A percentile compares a stretch with the other conserved stretches of the same genome.
Evolutionary conservation across 2,797 vertebrate genomes (phyloP).

Genomic region (Chiloscyllium punctatum): DNA sequence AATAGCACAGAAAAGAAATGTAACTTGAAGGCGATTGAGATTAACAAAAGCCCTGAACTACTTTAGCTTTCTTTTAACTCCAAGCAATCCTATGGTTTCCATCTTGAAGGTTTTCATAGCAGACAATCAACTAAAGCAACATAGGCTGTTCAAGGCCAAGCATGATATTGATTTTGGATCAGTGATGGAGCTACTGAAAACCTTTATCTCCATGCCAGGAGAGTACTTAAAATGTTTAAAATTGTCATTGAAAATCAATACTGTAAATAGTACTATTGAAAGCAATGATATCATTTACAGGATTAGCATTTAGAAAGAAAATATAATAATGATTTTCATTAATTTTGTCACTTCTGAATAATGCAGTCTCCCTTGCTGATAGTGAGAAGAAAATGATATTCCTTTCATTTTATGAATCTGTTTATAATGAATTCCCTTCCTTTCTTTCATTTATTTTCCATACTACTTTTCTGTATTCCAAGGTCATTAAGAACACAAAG

Average conservation of each 20-base stretch:
- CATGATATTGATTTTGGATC: background rate
- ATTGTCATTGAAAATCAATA: constrained; percentile 35
- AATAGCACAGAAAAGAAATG: background rate
- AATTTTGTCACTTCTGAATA: constrained; percentile 24
- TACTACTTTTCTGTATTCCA: background rate
- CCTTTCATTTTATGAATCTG: constrained; percentile 2
- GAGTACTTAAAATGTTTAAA: constrained; percentile 22
- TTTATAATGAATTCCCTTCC: background rate
- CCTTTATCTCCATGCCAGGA: background rate
- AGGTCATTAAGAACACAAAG: background rate
- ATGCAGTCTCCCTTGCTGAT: background rate
- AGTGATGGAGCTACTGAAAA: background rate
- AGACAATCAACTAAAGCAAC: background rate
- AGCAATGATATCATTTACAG: constrained; percentile 27
- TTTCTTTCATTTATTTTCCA: background rate
- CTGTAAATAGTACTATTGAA: constrained; percentile 17
- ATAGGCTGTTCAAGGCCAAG: background rate
- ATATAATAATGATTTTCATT: constrained; percentile 31
- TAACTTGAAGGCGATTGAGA: background rate
- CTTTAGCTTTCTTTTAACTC: background rate
- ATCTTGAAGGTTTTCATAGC: background rate
- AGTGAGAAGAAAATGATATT: background rate
- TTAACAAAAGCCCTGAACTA: background rate
- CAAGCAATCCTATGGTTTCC: background rate
- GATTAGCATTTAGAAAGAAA: constrained; percentile 29